A percentile compares a stretch with the other conserved stretches of the same genome.
Conservation (phyloP, 2,797 vertebrate species). For the Tiaroga cobitis region DNA sequence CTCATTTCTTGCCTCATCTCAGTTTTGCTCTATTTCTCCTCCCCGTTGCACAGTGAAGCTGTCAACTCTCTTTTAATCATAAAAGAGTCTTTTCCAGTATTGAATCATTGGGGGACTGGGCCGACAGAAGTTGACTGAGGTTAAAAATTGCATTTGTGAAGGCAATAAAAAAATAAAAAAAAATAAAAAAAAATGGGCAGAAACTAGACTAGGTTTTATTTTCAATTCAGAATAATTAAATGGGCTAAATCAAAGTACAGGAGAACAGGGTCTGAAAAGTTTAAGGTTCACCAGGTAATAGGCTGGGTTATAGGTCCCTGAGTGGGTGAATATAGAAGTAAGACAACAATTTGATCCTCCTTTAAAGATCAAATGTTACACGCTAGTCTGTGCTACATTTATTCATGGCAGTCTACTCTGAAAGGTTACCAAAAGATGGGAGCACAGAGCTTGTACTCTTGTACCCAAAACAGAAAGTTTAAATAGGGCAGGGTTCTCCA, state of each 20-base stretch:
- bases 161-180: not conserved
- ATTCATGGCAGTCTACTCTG: not conserved
- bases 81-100: not conserved
- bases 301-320: not conserved
- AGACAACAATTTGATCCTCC: not conserved
- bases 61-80: constrained; percentile 21
- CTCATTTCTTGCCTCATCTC: constrained; percentile 4
- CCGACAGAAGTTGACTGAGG: not conserved
- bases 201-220: not conserved
- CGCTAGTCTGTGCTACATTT: not conserved
- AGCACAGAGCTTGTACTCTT: not conserved
- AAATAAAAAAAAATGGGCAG: not conserved
- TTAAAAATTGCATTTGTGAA: not conserved
- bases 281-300: not conserved
- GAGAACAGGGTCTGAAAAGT: constrained; percentile 3
- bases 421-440: not conserved
- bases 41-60: constrained; percentile 11
- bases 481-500: not conserved
- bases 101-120: not conserved
- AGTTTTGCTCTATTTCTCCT: constrained; percentile 17
- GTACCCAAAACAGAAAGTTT: not conserved
- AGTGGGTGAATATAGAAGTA: not conserved
- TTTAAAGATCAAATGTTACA: constrained; percentile 27
- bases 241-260: not conserved
- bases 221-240: not conserved